These are phyloP conservation scores for Ceratoteleas bidentatus DNA, from an alignment of 1,140 invertebrate genomes.

Conservation along the genomic window DNA sequence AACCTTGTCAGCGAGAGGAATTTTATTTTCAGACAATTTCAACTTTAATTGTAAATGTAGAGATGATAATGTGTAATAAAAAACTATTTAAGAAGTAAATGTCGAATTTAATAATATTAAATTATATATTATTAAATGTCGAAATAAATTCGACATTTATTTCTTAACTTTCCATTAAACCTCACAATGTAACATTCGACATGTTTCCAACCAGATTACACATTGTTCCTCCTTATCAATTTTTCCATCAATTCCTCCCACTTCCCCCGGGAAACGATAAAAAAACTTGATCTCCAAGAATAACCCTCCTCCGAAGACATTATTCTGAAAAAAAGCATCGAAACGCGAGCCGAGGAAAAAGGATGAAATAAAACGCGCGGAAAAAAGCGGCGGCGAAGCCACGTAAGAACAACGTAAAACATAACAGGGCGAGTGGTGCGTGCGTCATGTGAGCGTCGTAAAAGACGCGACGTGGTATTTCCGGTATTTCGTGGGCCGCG, in stretches of 20 bases:
- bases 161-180: too few species aligned
- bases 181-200: too few species aligned
- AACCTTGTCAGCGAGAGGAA: neutral
- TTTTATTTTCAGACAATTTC: neutral
- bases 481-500: constrained; percentile 60
- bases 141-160: too few species aligned
- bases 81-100: too few species aligned
- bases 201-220: too few species aligned
- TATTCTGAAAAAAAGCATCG: constrained; percentile 1
- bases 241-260: too few species aligned
- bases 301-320: too few species aligned
- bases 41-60: neutral
- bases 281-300: neutral
- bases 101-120: too few species aligned
- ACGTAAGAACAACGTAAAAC: constrained; percentile 20
- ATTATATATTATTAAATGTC: too few species aligned
- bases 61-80: too few species aligned
- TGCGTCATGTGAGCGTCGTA: constrained; percentile 36
- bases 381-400: constrained; percentile 13
- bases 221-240: too few species aligned
- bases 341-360: neutral
- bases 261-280: neutral
- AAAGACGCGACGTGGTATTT: constrained; percentile 62
- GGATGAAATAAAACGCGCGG: neutral
- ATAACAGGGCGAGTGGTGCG: constrained; percentile 30